phyloP scores from a whole-genome alignment of 1,140 invertebrate genomes.

The Drosophila littoralis region DNA sequence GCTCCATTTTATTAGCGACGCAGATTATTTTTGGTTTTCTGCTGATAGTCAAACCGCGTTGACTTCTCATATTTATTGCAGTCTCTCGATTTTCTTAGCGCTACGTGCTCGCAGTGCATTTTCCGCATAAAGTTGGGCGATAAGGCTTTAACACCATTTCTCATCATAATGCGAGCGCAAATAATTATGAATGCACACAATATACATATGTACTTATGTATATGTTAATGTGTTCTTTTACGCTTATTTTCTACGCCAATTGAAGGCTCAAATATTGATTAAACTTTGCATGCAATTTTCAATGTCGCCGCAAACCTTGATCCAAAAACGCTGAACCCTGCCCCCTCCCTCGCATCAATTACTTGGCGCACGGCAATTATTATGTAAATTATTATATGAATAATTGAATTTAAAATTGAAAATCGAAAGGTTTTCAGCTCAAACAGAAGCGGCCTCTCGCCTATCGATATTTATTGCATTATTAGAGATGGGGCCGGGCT shows the following conservation, averaged over 20 bases:
- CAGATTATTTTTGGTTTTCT: constrained; percentile 37
- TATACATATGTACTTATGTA: background rate
- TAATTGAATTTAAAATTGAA: constrained; percentile 36
- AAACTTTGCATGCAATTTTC: constrained; percentile 79
- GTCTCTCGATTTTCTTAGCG: constrained; percentile 50
- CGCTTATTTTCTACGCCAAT: constrained; percentile 26
- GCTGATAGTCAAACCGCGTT: constrained; percentile 61
- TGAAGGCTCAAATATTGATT: constrained; percentile 77
- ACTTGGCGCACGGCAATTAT: constrained; percentile 33
- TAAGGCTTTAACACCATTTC: constrained; percentile 2
- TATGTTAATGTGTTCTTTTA: constrained; percentile 16
- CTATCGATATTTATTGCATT: constrained; percentile 20
- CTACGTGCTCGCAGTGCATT: constrained; percentile 65
- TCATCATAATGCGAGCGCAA: constrained; percentile 24
- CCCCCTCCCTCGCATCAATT: constrained; percentile 21
- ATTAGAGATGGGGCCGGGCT: background rate
- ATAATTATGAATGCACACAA: background rate
- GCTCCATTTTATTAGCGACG: constrained; percentile 67
- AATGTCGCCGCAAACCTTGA: constrained; percentile 74
- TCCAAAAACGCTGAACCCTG: constrained; percentile 52
- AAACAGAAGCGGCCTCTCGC: background rate
- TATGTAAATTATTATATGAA: constrained; percentile 62
- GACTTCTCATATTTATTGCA: constrained; percentile 72
- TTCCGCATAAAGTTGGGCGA: constrained; percentile 53
- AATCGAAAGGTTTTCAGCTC: constrained; percentile 20